These are phyloP conservation scores for Erpobdella octoculata DNA, from an alignment of 2,888 invertebrate genomes.

Conservation along the genomic window DNA sequence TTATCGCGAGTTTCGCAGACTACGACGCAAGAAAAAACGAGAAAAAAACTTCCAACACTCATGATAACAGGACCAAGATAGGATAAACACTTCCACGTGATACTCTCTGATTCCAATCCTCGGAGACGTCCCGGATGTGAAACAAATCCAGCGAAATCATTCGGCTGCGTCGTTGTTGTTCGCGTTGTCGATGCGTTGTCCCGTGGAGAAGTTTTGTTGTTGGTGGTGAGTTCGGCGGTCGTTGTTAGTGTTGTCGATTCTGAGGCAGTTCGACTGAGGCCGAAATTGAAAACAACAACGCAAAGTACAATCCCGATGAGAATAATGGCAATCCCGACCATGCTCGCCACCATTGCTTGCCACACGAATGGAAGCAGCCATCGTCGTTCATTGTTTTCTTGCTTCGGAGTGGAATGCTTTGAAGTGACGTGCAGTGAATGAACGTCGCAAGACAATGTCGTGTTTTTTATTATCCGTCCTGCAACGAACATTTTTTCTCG, in stretches of 20 bases:
- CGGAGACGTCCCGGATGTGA: too few relatives aligned
- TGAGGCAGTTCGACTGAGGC: background rate
- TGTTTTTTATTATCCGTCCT: conserved; percentile 10
- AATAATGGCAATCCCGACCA: conserved; percentile 32
- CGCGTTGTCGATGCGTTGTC: background rate
- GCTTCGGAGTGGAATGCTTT: conserved; percentile 12
- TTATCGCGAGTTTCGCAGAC: background rate
- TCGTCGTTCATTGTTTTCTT: conserved; percentile 26
- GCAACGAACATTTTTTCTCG: conserved; percentile 25
- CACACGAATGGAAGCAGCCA: conserved; percentile 37
- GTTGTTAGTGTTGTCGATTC: background rate
- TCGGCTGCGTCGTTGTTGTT: background rate
- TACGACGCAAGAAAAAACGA: conserved; percentile 2
- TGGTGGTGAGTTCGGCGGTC: background rate
- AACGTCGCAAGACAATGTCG: background rate
- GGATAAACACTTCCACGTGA: background rate
- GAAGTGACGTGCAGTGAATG: background rate
- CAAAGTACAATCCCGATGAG: conserved; percentile 34
- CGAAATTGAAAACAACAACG: conserved; percentile 34
- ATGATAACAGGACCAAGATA: background rate
- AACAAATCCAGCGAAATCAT: too few relatives aligned
- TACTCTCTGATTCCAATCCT: background rate
- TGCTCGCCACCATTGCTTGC: conserved; percentile 31
- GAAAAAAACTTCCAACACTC: background rate
- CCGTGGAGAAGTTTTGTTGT: background rate